phyloP scores from a whole-genome alignment of 2,888 invertebrate genomes.

The Meloe dianella region DNA sequence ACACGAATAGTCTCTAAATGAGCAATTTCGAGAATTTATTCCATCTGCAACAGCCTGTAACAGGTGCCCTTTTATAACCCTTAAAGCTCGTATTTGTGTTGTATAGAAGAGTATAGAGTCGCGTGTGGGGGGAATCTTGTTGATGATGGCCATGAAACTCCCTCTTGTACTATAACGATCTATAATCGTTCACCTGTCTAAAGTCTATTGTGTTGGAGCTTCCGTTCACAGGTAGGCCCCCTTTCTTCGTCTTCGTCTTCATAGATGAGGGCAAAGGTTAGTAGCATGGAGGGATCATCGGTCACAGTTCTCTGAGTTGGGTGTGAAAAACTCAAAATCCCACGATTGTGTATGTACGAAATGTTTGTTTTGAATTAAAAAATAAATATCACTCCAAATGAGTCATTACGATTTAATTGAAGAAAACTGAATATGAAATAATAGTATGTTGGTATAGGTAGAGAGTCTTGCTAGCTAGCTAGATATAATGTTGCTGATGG shows the following conservation, averaged over 20 bases:
- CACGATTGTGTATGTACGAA: slow-evolving; percentile 48
- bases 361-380: slow-evolving; percentile 33
- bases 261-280: slow-evolving; percentile 48
- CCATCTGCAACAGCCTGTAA: neutral
- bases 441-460: neutral
- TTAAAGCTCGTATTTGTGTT: neutral
- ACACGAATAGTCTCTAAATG: neutral
- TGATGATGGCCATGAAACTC: slow-evolving; percentile 6
- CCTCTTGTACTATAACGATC: slow-evolving; percentile 25
- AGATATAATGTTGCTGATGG: neutral
- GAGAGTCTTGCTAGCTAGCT: neutral
- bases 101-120: neutral
- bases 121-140: neutral
- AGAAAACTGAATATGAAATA: neutral
- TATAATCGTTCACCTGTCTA: slow-evolving; percentile 53
- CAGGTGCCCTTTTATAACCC: slow-evolving; percentile 11
- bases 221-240: slow-evolving; percentile 52
- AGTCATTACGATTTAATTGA: slow-evolving; percentile 42
- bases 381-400: slow-evolving; percentile 50
- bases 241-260: slow-evolving; percentile 23
- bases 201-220: slow-evolving; percentile 45
- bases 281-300: slow-evolving; percentile 34
- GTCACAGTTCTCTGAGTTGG: slow-evolving; percentile 50
- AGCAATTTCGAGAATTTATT: neutral
- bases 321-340: slow-evolving; percentile 50